These are phyloP conservation scores for Melinaea menophilus DNA, from an alignment of 2,888 invertebrate species.

Conservation along the genomic window DNA sequence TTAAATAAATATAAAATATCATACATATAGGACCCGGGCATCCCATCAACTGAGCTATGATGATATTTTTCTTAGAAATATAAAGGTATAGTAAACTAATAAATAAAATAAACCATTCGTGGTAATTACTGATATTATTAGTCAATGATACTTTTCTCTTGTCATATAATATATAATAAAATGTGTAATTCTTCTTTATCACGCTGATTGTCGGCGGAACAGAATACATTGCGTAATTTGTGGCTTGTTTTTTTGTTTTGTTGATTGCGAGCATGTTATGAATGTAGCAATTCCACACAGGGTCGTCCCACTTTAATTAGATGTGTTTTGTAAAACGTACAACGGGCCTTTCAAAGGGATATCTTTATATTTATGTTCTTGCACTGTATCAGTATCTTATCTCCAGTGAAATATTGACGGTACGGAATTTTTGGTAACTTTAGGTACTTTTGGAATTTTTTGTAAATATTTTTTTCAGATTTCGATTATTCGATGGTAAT, in stretches of 20 bases:
- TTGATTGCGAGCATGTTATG: conserved; percentile 16
- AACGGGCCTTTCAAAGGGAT: conserved; percentile 5
- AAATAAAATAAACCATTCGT: too few relatives aligned
- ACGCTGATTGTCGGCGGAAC: conserved; percentile 17
- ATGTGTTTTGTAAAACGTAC: conserved; percentile 8
- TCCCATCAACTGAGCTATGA: too few relatives aligned
- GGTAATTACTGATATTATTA: too few relatives aligned
- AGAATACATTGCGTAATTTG: conserved; percentile 21
- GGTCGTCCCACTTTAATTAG: conserved; percentile 16
- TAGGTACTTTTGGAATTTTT: not conserved
- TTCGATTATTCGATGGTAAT: too few relatives aligned
- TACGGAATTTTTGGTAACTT: not conserved
- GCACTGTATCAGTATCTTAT: not conserved
- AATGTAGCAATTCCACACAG: conserved; percentile 18
- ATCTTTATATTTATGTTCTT: conserved; percentile 2
- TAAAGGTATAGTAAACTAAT: too few relatives aligned
- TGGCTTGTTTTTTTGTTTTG: conserved; percentile 16
- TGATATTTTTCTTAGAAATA: too few relatives aligned
- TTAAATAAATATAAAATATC: too few relatives aligned
- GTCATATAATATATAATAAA: conserved; percentile 4
- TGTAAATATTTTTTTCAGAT: too few relatives aligned
- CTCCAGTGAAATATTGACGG: conserved; percentile 3
- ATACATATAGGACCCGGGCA: too few relatives aligned
- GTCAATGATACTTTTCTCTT: too few relatives aligned
- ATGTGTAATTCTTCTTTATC: conserved; percentile 20